These are phyloP conservation scores for Ruditapes philippinarum DNA, from an alignment of 1,140 invertebrate species.

Conservation along the genomic window DNA sequence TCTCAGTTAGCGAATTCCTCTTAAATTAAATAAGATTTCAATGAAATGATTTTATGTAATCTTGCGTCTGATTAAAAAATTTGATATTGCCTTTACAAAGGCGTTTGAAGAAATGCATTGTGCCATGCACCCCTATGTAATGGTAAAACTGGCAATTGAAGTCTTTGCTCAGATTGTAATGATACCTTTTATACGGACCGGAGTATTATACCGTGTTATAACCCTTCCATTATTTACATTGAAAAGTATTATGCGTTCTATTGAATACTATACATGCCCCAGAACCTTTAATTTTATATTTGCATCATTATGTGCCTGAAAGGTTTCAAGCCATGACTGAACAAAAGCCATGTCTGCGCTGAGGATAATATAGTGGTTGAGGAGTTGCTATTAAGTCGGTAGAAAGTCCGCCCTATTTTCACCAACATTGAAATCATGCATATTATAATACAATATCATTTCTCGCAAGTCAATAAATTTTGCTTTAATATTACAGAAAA, in stretches of 20 bases:
- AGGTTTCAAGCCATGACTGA: neutral
- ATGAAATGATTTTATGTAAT: conserved; percentile 30
- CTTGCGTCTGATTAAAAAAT: conserved; percentile 16
- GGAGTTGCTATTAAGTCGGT: conserved; percentile 10
- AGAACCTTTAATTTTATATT: conserved; percentile 50
- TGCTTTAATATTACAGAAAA: neutral
- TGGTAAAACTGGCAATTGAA: neutral
- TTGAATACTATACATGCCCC: conserved; percentile 20
- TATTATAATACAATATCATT: conserved; percentile 5
- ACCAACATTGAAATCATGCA: conserved; percentile 9
- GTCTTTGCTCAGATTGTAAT: conserved; percentile 22
- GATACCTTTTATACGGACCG: conserved; percentile 34
- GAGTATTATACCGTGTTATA: conserved; percentile 7
- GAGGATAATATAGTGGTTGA: neutral
- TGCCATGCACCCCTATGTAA: conserved; percentile 1
- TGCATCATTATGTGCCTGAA: conserved; percentile 18
- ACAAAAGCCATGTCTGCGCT: neutral
- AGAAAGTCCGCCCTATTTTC: neutral
- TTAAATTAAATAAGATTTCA: conserved; percentile 35
- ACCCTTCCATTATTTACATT: conserved; percentile 31
- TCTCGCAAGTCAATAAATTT: neutral
- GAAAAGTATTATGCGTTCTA: neutral
- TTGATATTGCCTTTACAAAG: conserved; percentile 36
- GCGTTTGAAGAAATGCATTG: conserved; percentile 10
- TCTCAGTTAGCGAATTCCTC: neutral